A percentile compares a stretch with the other conserved stretches of the same genome.
Evolutionary conservation across 1,140 invertebrate species (phyloP).

Genomic region (Diorhabda carinulata): DNA sequence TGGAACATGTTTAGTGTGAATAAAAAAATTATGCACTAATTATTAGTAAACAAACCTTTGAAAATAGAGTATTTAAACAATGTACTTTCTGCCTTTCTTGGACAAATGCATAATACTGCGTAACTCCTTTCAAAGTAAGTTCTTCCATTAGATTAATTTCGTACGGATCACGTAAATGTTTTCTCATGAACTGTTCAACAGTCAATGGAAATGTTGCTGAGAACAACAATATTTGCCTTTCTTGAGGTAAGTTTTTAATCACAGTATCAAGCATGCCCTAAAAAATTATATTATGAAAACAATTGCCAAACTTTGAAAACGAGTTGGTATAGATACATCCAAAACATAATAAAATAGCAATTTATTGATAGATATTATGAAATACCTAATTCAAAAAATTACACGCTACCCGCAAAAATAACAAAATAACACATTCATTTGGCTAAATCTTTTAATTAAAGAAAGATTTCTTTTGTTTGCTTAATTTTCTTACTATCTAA

Average conservation of each 20-base stretch:
- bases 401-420: too few relatives aligned
- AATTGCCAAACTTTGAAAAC: too few relatives aligned
- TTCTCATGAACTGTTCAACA: slow-evolving; percentile 99
- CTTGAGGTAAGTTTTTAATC: slow-evolving; percentile 82
- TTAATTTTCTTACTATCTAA: too few relatives aligned
- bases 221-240: slow-evolving; percentile 97
- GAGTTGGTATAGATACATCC: too few relatives aligned
- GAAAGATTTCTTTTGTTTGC: too few relatives aligned
- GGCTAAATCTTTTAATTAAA: too few relatives aligned
- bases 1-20: too few relatives aligned
- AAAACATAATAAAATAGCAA: too few relatives aligned
- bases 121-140: slow-evolving; percentile 97
- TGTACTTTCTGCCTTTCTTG: slow-evolving; percentile 99
- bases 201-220: slow-evolving; percentile 99
- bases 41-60: slow-evolving; percentile 63
- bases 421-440: too few relatives aligned
- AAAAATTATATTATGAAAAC: neutral
- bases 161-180: slow-evolving; percentile 93
- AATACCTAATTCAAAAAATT: too few relatives aligned
- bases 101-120: slow-evolving; percentile 99
- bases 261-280: slow-evolving; percentile 89
- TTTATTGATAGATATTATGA: too few relatives aligned
- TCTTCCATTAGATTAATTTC: slow-evolving; percentile 99
- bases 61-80: slow-evolving; percentile 99
- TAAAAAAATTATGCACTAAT: neutral